Evolutionary conservation across 23 tunicate species (phyloP), one percentile per base, ranked within the genome.

Genomic region (Ciona savignyi): DNA sequence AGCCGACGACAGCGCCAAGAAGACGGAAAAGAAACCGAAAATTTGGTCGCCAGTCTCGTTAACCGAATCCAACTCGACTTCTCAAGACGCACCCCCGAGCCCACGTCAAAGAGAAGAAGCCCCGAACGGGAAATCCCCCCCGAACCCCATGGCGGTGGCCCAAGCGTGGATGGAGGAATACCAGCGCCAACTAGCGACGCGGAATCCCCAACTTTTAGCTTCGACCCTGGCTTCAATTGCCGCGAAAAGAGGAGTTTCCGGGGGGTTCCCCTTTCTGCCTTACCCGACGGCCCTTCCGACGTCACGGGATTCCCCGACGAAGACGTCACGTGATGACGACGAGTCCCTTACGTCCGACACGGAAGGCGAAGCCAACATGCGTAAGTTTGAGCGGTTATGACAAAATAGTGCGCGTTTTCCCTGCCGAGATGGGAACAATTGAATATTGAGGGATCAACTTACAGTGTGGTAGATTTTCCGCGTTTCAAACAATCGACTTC

Each of bases 1-100:
- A 9, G 67, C 15, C 22, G 28, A 63, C 67, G 28, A 63, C 6
- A 63, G 4, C 67, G 61, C 15, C 20, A 25, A n/a, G 28, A 63
- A 63, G 22, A 23, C 6, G 4, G 29, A 48, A 15, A 72, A 72
- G 26, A 72, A 72, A 22, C 25, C n/a, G 6, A 72, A 49, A 19
- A 72, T 72, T 49, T 72, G 76, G 76, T 72, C 76, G 76, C 76
- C 76, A 6, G 64, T 72, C 21, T 21, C 30, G 27, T 4, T 70
- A 4, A 48, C 76, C 24, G 63, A 49, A 23, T 22, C 67, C 26
- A 63, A 25, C 22, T 9, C 24, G 11, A 42, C 56, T 6, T 42
- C 56, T 15, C 56, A 15, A 15, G 56, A 42, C 15, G 9, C 56
- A 9, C 56, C 56, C 9, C 56, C 56, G 11, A 42, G 11, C 56